These are phyloP conservation scores for Pseudorectes ferrugineus DNA, from an alignment of 2,113 vertebrate genomes.

Conservation along the genomic window DNA sequence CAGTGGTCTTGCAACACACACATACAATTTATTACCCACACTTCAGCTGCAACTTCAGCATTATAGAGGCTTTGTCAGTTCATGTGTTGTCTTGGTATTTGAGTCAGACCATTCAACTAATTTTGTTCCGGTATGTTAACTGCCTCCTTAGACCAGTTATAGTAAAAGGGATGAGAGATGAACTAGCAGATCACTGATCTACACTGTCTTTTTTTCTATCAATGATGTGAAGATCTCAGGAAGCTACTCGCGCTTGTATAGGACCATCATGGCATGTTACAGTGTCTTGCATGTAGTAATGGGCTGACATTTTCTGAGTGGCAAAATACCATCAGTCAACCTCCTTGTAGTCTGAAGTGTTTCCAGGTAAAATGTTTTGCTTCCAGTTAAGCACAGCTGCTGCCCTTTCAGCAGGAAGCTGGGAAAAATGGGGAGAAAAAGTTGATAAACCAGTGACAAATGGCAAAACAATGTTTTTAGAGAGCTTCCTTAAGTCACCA, in stretches of 20 bases:
- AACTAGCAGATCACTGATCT: not conserved
- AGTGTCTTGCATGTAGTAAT: not conserved
- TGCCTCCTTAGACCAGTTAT: not conserved
- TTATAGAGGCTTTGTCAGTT: not conserved
- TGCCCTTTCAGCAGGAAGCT: not conserved
- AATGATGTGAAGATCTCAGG: not conserved
- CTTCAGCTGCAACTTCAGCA: not conserved
- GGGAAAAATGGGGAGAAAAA: not conserved
- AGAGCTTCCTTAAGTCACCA: not conserved
- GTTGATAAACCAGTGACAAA: not conserved
- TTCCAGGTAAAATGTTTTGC: not conserved
- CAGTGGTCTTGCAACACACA: not conserved
- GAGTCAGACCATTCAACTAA: not conserved
- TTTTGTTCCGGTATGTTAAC: not conserved
- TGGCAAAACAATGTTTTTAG: not conserved
- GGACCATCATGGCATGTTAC: not conserved
- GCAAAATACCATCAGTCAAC: not conserved
- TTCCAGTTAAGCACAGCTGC: not conserved
- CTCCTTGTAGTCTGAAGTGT: not conserved
- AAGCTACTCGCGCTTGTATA: not conserved
- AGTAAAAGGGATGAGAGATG: not conserved
- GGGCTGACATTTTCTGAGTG: not conserved
- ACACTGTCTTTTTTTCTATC: not conserved
- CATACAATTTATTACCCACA: not conserved
- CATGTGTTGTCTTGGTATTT: not conserved